Percentiles rank a stretch among this genome's conserved stretches.
Conservation (phyloP, 2,797 vertebrate species). For the Fundulus diaphanus region DNA sequence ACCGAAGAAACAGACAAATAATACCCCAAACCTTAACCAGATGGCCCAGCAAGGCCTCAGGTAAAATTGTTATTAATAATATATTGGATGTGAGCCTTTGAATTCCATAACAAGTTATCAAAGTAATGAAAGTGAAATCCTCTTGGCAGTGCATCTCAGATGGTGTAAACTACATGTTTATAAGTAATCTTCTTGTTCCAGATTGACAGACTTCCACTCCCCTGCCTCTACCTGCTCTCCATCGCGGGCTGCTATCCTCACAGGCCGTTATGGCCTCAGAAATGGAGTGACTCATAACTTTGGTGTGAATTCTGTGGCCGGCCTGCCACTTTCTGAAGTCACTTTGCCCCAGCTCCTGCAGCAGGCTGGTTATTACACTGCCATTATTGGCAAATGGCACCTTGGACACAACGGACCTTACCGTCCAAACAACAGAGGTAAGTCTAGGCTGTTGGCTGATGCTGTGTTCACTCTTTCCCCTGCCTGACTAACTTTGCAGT, state of each 20-base stretch:
- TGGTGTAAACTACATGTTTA: background rate
- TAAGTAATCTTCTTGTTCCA: conserved; percentile 52
- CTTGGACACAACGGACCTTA: conserved; percentile 89
- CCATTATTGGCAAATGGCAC: conserved; percentile 96
- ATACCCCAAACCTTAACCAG: conserved; percentile 87
- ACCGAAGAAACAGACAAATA: conserved; percentile 70
- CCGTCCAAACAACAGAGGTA: conserved; percentile 89
- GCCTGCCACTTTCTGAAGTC: conserved; percentile 92
- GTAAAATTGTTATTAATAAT: conserved; percentile 65
- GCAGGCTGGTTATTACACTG: conserved; percentile 87
- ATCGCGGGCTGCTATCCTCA: conserved; percentile 92
- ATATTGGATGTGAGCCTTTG: background rate
- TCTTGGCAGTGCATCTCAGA: background rate
- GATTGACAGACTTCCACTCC: conserved; percentile 94
- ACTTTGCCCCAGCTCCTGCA: conserved; percentile 88
- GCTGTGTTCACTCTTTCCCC: background rate
- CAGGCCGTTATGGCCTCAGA: conserved; percentile 90
- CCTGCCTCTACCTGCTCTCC: conserved; percentile 96
- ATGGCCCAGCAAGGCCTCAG: conserved; percentile 88
- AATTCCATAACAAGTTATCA: background rate
- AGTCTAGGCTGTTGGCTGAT: conserved; percentile 36
- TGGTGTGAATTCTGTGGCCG: conserved; percentile 84
- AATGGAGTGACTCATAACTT: conserved; percentile 97
- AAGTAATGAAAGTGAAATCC: background rate
- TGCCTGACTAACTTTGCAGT: background rate